phyloP scores from a whole-genome alignment of 1,140 invertebrate species.

The Brachionus calyciflorus region DNA sequence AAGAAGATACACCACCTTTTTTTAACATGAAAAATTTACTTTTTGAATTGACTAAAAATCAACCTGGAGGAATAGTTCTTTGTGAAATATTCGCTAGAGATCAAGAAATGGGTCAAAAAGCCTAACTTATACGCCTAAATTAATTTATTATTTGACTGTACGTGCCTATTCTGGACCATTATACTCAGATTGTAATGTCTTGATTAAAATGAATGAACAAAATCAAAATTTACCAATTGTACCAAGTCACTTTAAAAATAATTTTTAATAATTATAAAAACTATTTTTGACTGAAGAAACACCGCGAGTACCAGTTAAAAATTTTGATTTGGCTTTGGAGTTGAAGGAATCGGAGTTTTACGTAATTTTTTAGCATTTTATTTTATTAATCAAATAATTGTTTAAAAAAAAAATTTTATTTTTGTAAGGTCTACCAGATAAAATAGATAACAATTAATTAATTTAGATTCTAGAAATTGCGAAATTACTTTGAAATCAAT shows the following conservation, averaged over 20 bases:
- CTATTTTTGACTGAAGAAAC: constrained; percentile 26
- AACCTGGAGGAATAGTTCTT: background rate
- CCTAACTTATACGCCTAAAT: too few relatives aligned
- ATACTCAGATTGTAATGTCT: background rate
- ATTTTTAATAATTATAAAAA: constrained; percentile 44
- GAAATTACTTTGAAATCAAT: background rate
- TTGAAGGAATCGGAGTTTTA: constrained; percentile 31
- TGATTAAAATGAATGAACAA: background rate
- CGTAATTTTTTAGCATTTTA: too few relatives aligned
- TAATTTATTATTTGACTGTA: background rate
- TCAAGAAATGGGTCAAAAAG: too few relatives aligned
- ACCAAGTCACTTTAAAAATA: background rate
- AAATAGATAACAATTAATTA: background rate
- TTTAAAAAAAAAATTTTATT: too few relatives aligned
- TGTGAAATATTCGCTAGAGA: background rate
- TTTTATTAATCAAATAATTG: background rate
- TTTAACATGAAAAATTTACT: background rate
- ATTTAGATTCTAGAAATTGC: background rate
- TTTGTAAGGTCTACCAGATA: background rate
- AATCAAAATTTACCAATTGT: background rate
- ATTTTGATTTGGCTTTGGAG: background rate
- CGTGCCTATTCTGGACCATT: background rate
- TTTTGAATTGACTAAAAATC: background rate
- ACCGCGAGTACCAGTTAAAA: background rate
- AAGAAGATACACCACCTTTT: background rate